A percentile compares a stretch with the other conserved stretches of the same genome.
Conservation (phyloP, 2,888 invertebrate genomes). For the Andrena trimmerana region DNA sequence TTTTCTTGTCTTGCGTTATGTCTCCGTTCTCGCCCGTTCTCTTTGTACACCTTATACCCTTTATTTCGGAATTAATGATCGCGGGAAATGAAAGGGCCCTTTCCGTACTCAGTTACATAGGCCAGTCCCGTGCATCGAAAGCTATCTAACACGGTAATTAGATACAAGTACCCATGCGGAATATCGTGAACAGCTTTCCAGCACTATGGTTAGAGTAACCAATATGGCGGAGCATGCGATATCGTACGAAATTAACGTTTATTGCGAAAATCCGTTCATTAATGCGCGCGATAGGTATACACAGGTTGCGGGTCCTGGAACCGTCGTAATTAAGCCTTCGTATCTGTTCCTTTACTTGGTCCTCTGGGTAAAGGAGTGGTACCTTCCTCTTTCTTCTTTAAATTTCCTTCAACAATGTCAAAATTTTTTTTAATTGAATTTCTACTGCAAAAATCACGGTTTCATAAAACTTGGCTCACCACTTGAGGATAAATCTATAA, state of each 20-base stretch:
- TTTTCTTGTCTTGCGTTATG: background rate
- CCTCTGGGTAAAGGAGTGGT: background rate
- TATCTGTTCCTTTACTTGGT: conserved; percentile 20
- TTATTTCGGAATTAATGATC: conserved; percentile 77
- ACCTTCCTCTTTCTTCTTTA: background rate
- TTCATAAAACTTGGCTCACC: no score
- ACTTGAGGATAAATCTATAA: no score
- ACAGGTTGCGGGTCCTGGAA: background rate
- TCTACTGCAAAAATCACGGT: no score
- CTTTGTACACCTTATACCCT: background rate
- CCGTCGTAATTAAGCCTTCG: conserved; percentile 2
- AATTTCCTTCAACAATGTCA: background rate
- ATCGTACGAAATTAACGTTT: conserved; percentile 7
- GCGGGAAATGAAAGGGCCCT: conserved; percentile 3
- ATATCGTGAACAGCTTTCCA: background rate
- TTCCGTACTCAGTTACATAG: background rate
- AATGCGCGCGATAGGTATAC: background rate
- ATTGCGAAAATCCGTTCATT: conserved; percentile 22
- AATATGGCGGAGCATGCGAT: background rate
- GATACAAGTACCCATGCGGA: conserved; percentile 6
- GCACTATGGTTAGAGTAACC: background rate
- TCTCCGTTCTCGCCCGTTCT: background rate
- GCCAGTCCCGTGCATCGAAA: background rate
- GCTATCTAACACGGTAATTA: conserved; percentile 12
- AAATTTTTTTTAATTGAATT: background rate